Conservation (phyloP, 2,888 invertebrate species). For the Tortrix viridana region DNA sequence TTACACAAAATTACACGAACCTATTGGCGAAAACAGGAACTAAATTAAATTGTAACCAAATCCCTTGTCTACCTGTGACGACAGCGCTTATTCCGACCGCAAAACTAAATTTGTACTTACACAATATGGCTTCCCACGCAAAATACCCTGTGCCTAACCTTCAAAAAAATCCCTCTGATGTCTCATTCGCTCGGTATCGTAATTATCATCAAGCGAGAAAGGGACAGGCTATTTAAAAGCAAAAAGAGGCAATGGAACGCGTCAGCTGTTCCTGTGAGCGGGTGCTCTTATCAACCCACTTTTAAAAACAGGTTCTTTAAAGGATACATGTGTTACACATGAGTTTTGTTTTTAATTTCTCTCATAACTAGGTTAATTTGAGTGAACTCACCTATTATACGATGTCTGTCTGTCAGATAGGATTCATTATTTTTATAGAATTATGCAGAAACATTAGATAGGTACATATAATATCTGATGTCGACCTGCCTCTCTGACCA, state of each 20-base stretch:
- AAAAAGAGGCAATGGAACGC: conserved; percentile 22
- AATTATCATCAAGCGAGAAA: neutral
- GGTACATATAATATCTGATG: no score
- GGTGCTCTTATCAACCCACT: conserved; percentile 34
- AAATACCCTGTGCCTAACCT: conserved; percentile 15
- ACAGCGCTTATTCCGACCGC: conserved; percentile 4
- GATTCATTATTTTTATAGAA: no score
- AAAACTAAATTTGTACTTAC: conserved; percentile 17
- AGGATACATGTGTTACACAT: conserved; percentile 25
- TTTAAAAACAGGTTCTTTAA: conserved; percentile 38
- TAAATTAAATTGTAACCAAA: neutral
- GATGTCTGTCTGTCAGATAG: no score
- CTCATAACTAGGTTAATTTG: neutral
- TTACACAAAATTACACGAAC: neutral
- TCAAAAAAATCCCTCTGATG: conserved; percentile 26
- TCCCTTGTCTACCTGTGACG: neutral
- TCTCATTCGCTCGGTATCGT: conserved; percentile 17
- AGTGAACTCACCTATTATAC: no score
- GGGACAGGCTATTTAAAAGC: conserved; percentile 1
- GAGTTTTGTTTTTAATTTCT: conserved; percentile 29
- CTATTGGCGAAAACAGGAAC: conserved; percentile 10
- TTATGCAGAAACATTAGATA: no score
- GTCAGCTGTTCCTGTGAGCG: conserved; percentile 36
- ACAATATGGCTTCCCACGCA: conserved; percentile 34
- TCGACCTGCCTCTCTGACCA: no score